A percentile compares a stretch with the other conserved stretches of the same genome.
Evolutionary conservation across 1,140 invertebrate species (phyloP).

Genomic region (Anastrepha ludens): DNA sequence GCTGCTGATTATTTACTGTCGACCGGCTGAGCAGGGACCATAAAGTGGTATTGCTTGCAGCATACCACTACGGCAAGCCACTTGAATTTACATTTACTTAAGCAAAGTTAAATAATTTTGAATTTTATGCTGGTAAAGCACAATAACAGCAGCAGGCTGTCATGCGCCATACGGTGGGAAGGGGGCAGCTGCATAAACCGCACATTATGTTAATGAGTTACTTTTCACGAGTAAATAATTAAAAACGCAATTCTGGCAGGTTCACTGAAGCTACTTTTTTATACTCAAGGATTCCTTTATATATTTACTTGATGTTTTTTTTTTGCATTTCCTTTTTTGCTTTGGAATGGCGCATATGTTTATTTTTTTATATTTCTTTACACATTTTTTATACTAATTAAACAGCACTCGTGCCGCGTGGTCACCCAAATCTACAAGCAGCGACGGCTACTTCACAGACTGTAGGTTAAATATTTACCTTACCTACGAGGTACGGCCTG

Average conservation of each 20-base stretch:
- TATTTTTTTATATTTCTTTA: background rate
- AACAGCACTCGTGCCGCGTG: background rate
- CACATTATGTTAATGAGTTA: slow-evolving; percentile 48
- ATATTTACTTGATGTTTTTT: background rate
- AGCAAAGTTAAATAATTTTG: slow-evolving; percentile 36
- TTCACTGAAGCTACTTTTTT: slow-evolving; percentile 38
- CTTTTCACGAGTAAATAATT: slow-evolving; percentile 34
- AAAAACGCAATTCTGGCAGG: slow-evolving; percentile 46
- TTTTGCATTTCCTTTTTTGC: background rate
- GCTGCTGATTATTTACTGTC: slow-evolving; percentile 36
- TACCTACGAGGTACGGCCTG: background rate
- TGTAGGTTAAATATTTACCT: background rate
- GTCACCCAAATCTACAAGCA: background rate
- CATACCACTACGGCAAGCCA: slow-evolving; percentile 2
- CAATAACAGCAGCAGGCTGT: background rate
- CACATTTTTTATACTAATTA: background rate
- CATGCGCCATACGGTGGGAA: background rate
- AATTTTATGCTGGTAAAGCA: background rate
- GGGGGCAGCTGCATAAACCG: background rate
- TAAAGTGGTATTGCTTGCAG: background rate
- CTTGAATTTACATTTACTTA: slow-evolving; percentile 48
- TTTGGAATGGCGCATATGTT: background rate
- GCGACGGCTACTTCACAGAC: background rate
- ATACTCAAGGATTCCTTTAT: slow-evolving; percentile 23
- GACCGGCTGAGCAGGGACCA: slow-evolving; percentile 1